Conservation (phyloP, 2,797 vertebrate species). For the Eulemur albifrons region DNA sequence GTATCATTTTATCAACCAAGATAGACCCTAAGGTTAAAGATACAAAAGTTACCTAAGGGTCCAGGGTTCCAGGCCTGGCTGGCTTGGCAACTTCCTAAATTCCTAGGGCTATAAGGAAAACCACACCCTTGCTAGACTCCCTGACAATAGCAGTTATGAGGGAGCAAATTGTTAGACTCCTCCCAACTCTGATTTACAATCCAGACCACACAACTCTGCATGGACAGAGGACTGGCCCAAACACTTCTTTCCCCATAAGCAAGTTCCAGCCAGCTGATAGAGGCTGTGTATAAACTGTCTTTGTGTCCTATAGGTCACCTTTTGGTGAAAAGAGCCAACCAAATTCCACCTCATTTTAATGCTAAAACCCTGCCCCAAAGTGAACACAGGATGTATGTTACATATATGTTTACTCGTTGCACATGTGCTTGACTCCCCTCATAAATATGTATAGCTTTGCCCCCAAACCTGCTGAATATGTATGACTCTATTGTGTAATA, state of each 20-base stretch:
- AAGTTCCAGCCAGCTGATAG: not conserved
- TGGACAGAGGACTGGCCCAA: not conserved
- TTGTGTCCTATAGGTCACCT: not conserved
- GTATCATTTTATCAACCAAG: not conserved
- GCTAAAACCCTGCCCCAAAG: not conserved
- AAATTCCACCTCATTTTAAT: not conserved
- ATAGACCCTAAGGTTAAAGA: not conserved
- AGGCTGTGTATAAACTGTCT: not conserved
- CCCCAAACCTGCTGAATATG: not conserved
- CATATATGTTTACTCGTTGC: not conserved
- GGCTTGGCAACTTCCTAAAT: not conserved
- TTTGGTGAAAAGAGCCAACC: not conserved
- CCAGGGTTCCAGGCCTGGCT: not conserved
- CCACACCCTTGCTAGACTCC: not conserved
- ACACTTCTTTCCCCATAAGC: not conserved
- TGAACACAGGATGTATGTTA: not conserved
- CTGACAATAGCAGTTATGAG: not conserved
- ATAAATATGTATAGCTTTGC: not conserved
- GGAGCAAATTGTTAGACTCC: not conserved
- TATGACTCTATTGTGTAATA: not conserved
- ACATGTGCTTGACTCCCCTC: not conserved
- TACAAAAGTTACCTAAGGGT: not conserved
- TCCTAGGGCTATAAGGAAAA: not conserved
- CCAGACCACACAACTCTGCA: not conserved
- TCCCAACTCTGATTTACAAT: not conserved